Percentiles rank a stretch among this genome's conserved stretches.
Conservation (phyloP, 2,113 vertebrate genomes). For the Neofelis nebulosa region DNA sequence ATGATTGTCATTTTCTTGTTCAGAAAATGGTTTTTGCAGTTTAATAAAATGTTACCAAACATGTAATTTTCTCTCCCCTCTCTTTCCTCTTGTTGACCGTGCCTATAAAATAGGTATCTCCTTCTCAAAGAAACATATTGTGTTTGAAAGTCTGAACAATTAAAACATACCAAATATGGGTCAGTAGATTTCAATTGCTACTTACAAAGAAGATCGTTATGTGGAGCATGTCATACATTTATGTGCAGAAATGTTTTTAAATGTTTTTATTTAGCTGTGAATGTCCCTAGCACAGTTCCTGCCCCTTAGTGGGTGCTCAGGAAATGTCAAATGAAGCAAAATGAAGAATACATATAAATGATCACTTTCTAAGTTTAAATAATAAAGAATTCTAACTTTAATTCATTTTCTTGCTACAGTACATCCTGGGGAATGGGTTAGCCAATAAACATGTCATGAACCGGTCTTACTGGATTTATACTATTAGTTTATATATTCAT, state of each 20-base stretch:
- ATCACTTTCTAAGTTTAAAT: neutral
- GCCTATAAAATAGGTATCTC: neutral
- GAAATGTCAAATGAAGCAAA: neutral
- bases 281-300: fast-evolving
- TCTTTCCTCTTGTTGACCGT: neutral
- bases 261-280: neutral
- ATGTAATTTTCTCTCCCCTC: neutral
- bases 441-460: neutral
- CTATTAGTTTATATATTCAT: neutral
- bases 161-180: neutral
- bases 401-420: neutral
- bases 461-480: neutral
- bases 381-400: neutral
- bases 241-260: neutral
- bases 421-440: neutral
- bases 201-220: neutral
- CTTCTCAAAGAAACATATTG: neutral
- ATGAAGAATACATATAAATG: neutral
- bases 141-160: conserved; percentile 3
- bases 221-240: neutral
- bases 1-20: conserved; percentile 56
- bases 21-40: conserved; percentile 55
- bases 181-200: neutral
- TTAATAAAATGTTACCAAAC: conserved; percentile 12
- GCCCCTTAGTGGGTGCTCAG: neutral